Base-by-base conservation (phyloP, 2,113 vertebrate species). In the Campylorhamphus procurvoides region DNA sequence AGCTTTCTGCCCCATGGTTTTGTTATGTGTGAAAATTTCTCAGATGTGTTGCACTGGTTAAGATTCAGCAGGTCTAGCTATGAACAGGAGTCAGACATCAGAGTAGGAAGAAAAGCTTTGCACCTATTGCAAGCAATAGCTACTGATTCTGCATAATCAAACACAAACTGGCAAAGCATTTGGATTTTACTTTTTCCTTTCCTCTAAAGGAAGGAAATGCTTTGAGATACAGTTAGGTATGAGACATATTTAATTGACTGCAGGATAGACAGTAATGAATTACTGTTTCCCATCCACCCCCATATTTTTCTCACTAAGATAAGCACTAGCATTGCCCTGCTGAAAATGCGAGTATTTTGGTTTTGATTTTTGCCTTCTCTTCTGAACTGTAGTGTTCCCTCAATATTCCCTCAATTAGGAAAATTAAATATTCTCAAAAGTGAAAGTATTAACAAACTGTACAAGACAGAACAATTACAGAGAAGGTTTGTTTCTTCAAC, bases 291-390 rank as follows among this genome's bases (percentile, higher is more conserved):
- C 31, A 95, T 72, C 86, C 86, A 73, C 64, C 50, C 52, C 64
- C 80, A 4, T 39, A 55, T 63, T 85, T 89, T 87, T 84, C n/a
- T 68, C 64, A 81, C 76, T 74, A 90, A 92, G 56, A 80, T 7
- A 88, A 68, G 49, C 3, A 5, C 68, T 84, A 92, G 31, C 56
- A 74, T 15, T 50, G 7, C 47, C 91, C 28, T 84, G 33, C 39
- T 64, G 46, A 90, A 93, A 90, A 88, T 78, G 10, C 27, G 16
- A 81, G n/a, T 12, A 39, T 67, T 88, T 71, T 53, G n/a, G 18
- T 71, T 94, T 86, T 86, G 60, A 77, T 88, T 95, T 95, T 74
- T 63, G 46, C 23, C 27, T 85, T 73, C 67, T 69, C 15, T 95
- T 84, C 67, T 83, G 52, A 76, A 49, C 62, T 73, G 46, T 37